Conservation (phyloP, 2,888 invertebrate genomes). For the Orthosia gothica region DNA sequence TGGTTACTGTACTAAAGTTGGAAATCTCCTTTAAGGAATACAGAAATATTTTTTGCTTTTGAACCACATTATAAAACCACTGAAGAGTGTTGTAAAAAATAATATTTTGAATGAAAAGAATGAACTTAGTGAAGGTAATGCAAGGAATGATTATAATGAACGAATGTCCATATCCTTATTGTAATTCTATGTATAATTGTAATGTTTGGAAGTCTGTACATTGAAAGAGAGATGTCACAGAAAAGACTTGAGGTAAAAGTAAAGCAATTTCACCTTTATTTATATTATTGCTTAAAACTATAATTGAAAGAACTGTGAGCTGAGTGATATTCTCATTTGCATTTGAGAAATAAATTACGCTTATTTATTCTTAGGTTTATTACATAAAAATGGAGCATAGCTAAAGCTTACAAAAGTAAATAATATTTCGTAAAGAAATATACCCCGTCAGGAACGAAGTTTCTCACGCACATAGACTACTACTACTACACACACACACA, state of each 20-base stretch:
- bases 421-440: conserved; percentile 7
- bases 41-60: conserved; percentile 35
- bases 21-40: conserved; percentile 18
- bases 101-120: conserved; percentile 50
- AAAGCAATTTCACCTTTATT: conserved; percentile 40
- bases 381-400: conserved; percentile 17
- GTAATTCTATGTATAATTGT: conserved; percentile 65
- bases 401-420: conserved; percentile 12
- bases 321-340: conserved; percentile 41
- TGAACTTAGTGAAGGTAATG: conserved; percentile 46
- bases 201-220: conserved; percentile 53
- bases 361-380: conserved; percentile 50
- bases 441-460: too few relatives aligned
- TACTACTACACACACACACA: too few relatives aligned
- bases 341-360: conserved; percentile 41
- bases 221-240: conserved; percentile 26
- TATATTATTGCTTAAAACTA: conserved; percentile 23
- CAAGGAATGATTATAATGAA: conserved; percentile 60
- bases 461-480: too few relatives aligned
- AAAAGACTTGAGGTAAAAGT: conserved; percentile 35
- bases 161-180: conserved; percentile 80
- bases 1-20: conserved; percentile 34
- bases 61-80: conserved; percentile 44
- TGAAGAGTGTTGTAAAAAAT: conserved; percentile 36
- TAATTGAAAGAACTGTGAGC: conserved; percentile 25